Evolutionary conservation across 1,140 invertebrate species (phyloP).

Genomic region (Micrasema minimum): DNA sequence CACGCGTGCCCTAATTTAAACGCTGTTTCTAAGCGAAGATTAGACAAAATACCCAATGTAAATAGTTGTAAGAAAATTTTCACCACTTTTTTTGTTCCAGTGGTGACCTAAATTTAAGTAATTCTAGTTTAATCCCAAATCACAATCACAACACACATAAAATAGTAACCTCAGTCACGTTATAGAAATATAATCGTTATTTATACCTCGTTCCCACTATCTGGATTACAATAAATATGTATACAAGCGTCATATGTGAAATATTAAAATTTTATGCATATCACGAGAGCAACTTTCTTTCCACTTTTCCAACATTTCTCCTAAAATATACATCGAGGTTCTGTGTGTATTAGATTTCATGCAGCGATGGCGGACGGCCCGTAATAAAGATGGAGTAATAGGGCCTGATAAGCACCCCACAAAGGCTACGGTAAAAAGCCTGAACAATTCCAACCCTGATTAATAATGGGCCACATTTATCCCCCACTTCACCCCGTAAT

Average conservation of each 20-base stretch:
- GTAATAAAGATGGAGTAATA: conserved; percentile 36
- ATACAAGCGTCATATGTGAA: conserved; percentile 13
- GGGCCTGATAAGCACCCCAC: conserved; percentile 25
- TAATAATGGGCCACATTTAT: conserved; percentile 17
- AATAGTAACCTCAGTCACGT: conserved; percentile 37
- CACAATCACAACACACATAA: conserved; percentile 28
- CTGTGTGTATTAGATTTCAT: conserved; percentile 31
- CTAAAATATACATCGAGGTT: neutral
- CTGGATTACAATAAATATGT: conserved; percentile 34
- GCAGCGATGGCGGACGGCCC: conserved; percentile 27
- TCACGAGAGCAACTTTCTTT: conserved; percentile 9
- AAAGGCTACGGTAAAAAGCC: conserved; percentile 24
- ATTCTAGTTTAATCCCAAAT: conserved; percentile 23
- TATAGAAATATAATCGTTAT: conserved; percentile 40
- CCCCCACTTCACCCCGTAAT: conserved; percentile 2
- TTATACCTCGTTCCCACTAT: conserved; percentile 39
- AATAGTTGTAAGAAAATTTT: too few relatives aligned
- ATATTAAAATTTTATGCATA: conserved; percentile 38
- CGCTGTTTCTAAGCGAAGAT: too few relatives aligned
- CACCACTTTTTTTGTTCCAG: too few relatives aligned
- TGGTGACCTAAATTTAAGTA: conserved; percentile 18
- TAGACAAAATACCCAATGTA: too few relatives aligned
- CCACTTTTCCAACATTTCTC: conserved; percentile 2
- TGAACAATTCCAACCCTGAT: conserved; percentile 16
- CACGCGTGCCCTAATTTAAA: too few relatives aligned